Percentiles rank a stretch among this genome's conserved stretches.
phyloP scores from a whole-genome alignment of 1,140 invertebrate genomes.

The Carposina sasakii region DNA sequence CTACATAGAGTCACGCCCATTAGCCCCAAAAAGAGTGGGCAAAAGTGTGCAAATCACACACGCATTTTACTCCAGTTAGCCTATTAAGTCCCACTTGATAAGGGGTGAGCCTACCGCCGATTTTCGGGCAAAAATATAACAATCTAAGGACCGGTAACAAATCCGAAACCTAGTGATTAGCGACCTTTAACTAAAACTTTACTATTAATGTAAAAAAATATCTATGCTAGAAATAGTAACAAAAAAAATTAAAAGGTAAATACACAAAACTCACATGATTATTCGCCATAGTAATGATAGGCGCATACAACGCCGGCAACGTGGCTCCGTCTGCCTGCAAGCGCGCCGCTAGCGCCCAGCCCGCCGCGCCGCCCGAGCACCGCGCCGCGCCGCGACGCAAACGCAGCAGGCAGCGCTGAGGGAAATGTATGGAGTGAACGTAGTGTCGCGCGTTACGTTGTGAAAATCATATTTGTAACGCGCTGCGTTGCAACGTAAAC shows the following conservation, averaged over 20 bases:
- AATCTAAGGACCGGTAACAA: no score
- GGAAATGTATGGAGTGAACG: no score
- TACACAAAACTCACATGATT: neutral
- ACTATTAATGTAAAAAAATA: neutral
- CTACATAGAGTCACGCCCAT: no score
- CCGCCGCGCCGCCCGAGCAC: constrained; percentile 35
- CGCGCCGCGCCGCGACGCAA: constrained; percentile 30
- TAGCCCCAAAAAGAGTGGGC: no score
- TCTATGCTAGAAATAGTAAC: neutral
- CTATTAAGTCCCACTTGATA: no score
- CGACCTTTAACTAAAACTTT: neutral
- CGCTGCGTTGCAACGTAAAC: constrained; percentile 28
- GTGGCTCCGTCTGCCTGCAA: constrained; percentile 45
- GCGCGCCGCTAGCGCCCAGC: constrained; percentile 44
- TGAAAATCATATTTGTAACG: no score
- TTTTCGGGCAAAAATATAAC: no score
- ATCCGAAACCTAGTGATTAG: neutral
- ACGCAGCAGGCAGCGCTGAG: constrained; percentile 29
- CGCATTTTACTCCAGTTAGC: no score
- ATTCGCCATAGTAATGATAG: constrained; percentile 10
- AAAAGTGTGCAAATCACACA: no score
- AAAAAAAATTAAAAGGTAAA: neutral
- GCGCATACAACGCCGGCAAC: constrained; percentile 41
- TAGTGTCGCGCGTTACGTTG: no score
- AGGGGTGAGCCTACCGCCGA: no score